Base-by-base conservation (phyloP, 2,888 invertebrate genomes). In the Entomobrya multifasciata region DNA sequence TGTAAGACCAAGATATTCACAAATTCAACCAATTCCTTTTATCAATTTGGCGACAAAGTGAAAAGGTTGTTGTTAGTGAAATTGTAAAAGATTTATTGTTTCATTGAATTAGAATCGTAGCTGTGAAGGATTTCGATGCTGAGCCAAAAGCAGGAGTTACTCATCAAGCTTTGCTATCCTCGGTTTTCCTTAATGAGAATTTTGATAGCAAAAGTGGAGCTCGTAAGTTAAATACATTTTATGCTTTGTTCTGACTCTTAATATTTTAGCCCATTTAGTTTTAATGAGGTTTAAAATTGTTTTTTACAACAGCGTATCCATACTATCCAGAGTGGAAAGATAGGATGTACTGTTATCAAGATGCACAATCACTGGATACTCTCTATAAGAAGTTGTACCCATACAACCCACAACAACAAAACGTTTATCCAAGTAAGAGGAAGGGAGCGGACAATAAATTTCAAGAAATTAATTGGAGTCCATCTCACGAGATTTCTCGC, bases 91-190 rank as follows among this genome's bases (percentile, higher is more conserved):
- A n/a, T 27, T 27, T 5, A 6, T 60, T 27, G 10, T 3, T 25
- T 60, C 55, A n/a, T n/a, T n/a, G n/a, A n/a, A n/a, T n/a, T n/a
- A 82, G 74, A 27, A 22, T 82, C 6, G 49, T 83, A 13, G 76
- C 83, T 8, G 47, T 83, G 13, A 74, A 83, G 41, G 22, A 47
- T 4, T 83, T 83, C 27, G 22, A 17, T 5, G 27, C 13, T 0
- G 36, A 41, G 20, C 72, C 81, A 6, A 25, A n/a, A 27, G 15
- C 22, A 2, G 72, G 72, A 0, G n/a, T 60, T 0, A 72, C 74
- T 22, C 76, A 47, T 76, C 83, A 49, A 49, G 62, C 74, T 1
- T 17, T 76, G 11, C 17, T 76, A 0, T 83, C 83, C 0, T 52
- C 67, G 20, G 76, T 83, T 0, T 74, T 22, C n/a, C 22, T 47